Percentiles rank a stretch among this genome's conserved stretches.
phyloP scores from a whole-genome alignment of 2,888 invertebrate species.

The Platycheirus albimanus region DNA sequence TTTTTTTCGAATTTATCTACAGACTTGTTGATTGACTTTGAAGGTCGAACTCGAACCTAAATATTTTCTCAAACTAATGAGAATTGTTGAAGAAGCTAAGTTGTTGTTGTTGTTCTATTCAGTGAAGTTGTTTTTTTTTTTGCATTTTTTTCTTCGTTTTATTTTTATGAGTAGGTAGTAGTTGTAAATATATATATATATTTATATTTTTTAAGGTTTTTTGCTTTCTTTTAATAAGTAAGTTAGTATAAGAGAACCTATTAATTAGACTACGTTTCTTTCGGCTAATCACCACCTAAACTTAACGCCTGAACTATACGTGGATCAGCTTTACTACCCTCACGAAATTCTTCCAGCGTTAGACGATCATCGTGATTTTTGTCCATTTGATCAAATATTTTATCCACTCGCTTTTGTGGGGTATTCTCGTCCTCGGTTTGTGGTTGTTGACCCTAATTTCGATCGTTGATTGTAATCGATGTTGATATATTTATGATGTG shows the following conservation, averaged over 20 bases:
- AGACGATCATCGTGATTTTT: constrained; percentile 98
- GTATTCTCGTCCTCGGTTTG: constrained; percentile 95
- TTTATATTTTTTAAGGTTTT: constrained; percentile 8
- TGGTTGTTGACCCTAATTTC: constrained; percentile 92
- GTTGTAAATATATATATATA: constrained; percentile 21
- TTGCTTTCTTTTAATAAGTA: constrained; percentile 32
- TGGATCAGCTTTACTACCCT: constrained; percentile 99
- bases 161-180: constrained; percentile 42
- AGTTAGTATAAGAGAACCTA: constrained; percentile 61
- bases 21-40: constrained; percentile 21
- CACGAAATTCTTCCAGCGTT: constrained; percentile 97
- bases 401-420: constrained; percentile 97
- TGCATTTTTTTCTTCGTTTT: constrained; percentile 1
- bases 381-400: constrained; percentile 99
- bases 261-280: constrained; percentile 78
- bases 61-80: neutral
- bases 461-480: neutral
- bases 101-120: constrained; percentile 17
- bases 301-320: constrained; percentile 98
- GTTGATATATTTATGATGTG: too few species aligned
- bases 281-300: constrained; percentile 88
- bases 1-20: constrained; percentile 19
- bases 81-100: constrained; percentile 48
- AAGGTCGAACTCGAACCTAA: constrained; percentile 1
- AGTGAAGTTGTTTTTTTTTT: constrained; percentile 37